Evolutionary conservation across 2,797 vertebrate genomes (phyloP), one percentile per base, ranked within the genome.

Genomic region (Poliocrania exsul): DNA sequence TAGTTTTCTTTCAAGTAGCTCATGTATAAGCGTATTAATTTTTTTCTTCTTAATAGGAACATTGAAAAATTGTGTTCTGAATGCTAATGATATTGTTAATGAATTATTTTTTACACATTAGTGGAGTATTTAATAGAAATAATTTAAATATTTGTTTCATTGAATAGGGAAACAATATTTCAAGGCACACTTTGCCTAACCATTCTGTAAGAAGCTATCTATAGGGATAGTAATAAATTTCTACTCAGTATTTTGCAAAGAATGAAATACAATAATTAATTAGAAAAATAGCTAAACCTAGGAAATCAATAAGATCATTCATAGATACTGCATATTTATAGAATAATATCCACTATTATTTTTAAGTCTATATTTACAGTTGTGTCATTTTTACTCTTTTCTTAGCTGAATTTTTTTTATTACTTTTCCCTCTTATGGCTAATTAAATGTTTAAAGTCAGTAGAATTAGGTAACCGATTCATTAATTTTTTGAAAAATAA

Each of bases 1-100:
- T 13, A 53, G 29, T 95, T 93, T 91, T 20, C 23, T 94, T 93
- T 93, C 17, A 93, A 92, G 81, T 79, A 84, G 11, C 69, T 91
- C 19, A 28, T 82, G 40, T 86, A 53, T 31, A 66, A 70, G 26
- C 14, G 40, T 54, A 73, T 79, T 74, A 92, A 96, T 90, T 86
- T 87, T 89, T 89, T 94, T 89, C 31, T 57, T 38, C 67, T 40
- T 90, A 83, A 89, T 47, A 71, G 0, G 38, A 50, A n/a, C 23
- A 89, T 50, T 44, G 35, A 58, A 74, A 95, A 92, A 65, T 72
- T 90, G 24, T 72, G 47, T 85, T 46, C 46, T 81, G 81, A 24
- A 57, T 79, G 20, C 19, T 90, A 86, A 92, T 23, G 81, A 53
- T 47, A 62, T 16, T 47, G 65, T 51, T 91, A 89, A 70, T 89